Percentiles rank a stretch among this genome's conserved stretches.
These are phyloP conservation scores for Choristoneura rosaceana DNA, from an alignment of 2,888 invertebrate species.

Conservation along the genomic window DNA sequence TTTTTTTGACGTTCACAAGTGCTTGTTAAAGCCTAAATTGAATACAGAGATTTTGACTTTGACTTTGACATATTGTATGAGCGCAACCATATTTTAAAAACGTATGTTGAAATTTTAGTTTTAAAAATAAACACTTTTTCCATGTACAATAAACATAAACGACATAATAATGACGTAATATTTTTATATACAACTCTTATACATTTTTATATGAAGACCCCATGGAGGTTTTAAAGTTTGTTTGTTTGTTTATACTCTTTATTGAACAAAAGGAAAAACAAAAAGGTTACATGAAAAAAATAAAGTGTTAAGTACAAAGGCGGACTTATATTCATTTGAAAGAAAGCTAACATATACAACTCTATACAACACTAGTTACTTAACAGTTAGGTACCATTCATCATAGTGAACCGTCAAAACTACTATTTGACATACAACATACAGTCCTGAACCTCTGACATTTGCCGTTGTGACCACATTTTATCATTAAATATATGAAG, in stretches of 20 bases:
- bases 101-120: no score
- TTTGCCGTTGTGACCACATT: constrained; percentile 11
- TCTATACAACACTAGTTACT: constrained; percentile 14
- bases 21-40: no score
- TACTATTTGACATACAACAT: constrained; percentile 16
- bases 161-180: neutral
- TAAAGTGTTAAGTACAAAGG: no score
- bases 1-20: no score
- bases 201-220: neutral
- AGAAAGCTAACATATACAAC: constrained; percentile 10
- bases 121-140: no score
- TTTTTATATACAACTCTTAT: neutral
- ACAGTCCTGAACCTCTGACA: constrained; percentile 13
- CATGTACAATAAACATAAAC: neutral
- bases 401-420: constrained; percentile 13
- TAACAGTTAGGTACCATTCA: constrained; percentile 3
- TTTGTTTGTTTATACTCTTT: no score
- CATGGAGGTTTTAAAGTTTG: neutral
- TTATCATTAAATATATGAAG: neutral
- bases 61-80: no score
- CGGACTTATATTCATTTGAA: neutral
- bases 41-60: no score
- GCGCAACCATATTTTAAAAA: no score
- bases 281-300: no score
- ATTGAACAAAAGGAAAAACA: no score